Base-by-base conservation (phyloP, 2,888 invertebrate species). In the Cephus rjabovi region DNA sequence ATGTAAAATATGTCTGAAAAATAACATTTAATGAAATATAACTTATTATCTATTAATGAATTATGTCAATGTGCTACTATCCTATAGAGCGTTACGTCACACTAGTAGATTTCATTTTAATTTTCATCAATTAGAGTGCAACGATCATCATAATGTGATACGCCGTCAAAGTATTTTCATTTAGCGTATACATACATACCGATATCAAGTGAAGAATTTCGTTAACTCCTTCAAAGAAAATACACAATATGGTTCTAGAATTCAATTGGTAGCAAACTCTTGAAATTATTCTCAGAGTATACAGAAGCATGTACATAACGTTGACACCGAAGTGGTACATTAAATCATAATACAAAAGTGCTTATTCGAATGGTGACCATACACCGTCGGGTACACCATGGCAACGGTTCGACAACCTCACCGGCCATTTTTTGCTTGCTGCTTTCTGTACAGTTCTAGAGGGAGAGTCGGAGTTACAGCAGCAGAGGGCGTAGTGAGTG, bases 381-480 rank as follows among this genome's bases (percentile, higher is more conserved):
- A 77, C 37, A 70, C 12, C 34, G 74, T 74, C 40, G 40, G 40
- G 23, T 56, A 6, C 40, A 56, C 40, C 40, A 56, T 56, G 23
- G 40, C 40, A 56, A 56, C 73, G 73, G 84, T 82, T 84, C 83
- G 80, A 83, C 79, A 81, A 84, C 83, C 83, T 77, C 80, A 34
- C 15, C 71, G 30, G 71, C 12, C 31, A 15, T 71, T 31, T 75
- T 75, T 73, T 77, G 76, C 78, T 75, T 75, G 73, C 76, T 75
- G 76, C 74, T 73, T 75, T 40, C 77, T 78, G 77, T 69, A 76
- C 73, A 75, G 69, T 75, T 40, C 35, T 71, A 74, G 76, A 80
- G 79, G 76, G 75, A 77, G 78, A 79, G 75, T 73, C 74, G 77
- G 40, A 37, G 75, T 79, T 79, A 75, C 75, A 76, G 34, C 76